These are phyloP conservation scores for Scarus forsteni DNA, from an alignment of 2,797 vertebrate genomes.

Conservation along the genomic window DNA sequence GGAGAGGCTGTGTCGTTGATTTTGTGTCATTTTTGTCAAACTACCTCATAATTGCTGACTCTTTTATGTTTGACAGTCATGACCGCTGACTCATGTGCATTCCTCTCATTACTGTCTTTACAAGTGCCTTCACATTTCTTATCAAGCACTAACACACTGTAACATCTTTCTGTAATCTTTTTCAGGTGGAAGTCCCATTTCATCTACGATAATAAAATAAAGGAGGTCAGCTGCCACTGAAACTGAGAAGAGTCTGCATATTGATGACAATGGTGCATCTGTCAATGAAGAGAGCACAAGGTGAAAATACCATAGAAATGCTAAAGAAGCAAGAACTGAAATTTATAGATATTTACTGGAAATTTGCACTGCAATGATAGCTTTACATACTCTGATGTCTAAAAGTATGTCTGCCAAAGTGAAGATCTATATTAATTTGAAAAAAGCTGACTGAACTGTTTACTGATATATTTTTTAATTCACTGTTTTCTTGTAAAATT, in stretches of 20 bases:
- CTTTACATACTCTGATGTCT: slow-evolving; percentile 36
- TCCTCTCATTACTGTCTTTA: slow-evolving; percentile 3
- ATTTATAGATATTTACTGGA: slow-evolving; percentile 50
- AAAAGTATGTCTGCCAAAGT: slow-evolving; percentile 35
- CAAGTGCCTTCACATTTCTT: not conserved
- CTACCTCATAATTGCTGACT: slow-evolving; percentile 3
- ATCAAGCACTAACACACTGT: not conserved
- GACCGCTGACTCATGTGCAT: slow-evolving; percentile 17
- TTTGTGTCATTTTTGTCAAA: not conserved
- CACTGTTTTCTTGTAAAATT: slow-evolving; percentile 71
- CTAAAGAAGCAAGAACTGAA: slow-evolving; percentile 21
- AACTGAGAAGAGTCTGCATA: slow-evolving; percentile 12
- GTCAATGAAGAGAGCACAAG: slow-evolving; percentile 26
- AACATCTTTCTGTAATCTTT: slow-evolving; percentile 18
- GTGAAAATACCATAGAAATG: slow-evolving; percentile 27
- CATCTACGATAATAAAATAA: slow-evolving; percentile 61
- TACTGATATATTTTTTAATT: slow-evolving; percentile 60
- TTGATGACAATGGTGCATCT: slow-evolving; percentile 33
- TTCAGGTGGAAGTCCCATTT: slow-evolving; percentile 75
- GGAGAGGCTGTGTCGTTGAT: not conserved
- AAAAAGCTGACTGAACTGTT: slow-evolving; percentile 48
- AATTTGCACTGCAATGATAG: slow-evolving; percentile 65
- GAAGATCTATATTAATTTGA: slow-evolving; percentile 47
- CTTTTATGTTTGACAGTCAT: slow-evolving; percentile 11
- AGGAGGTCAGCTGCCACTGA: slow-evolving; percentile 12